phyloP scores from a whole-genome alignment of 1,140 invertebrate species.

The Lamellibrachia luymesi region DNA sequence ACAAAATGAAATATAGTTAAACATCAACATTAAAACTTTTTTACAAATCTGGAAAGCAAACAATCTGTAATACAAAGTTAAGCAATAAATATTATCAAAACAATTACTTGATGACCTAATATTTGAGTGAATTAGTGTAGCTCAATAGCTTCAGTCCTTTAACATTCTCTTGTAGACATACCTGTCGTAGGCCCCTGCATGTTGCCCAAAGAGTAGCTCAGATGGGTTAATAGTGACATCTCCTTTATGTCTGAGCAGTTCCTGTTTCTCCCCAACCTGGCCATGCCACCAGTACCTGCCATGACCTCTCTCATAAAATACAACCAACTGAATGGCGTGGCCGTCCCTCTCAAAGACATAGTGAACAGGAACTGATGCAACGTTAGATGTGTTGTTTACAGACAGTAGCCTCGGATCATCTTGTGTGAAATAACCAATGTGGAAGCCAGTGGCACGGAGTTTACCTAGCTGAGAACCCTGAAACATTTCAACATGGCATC shows the following conservation, averaged over 20 bases:
- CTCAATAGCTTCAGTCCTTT: not conserved
- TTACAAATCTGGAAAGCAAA: too few relatives aligned
- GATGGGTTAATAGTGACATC: not conserved
- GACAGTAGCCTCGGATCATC: not conserved
- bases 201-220: not conserved
- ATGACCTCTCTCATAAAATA: not conserved
- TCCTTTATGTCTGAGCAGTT: not conserved
- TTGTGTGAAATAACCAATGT: not conserved
- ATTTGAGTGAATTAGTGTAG: too few relatives aligned
- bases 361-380: not conserved
- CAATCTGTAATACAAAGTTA: too few relatives aligned
- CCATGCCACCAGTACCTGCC: slow-evolving; percentile 10
- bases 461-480: not conserved
- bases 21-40: too few relatives aligned
- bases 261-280: not conserved
- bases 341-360: slow-evolving; percentile 9
- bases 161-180: not conserved
- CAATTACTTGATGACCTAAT: too few relatives aligned
- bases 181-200: slow-evolving; percentile 5
- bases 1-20: too few relatives aligned
- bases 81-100: too few relatives aligned
- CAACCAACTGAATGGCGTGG: not conserved
- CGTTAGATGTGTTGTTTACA: not conserved
- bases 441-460: not conserved
- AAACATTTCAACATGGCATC: not conserved